Conservation (phyloP, 2,797 vertebrate genomes). For the Melanotaenia pygmaea region DNA sequence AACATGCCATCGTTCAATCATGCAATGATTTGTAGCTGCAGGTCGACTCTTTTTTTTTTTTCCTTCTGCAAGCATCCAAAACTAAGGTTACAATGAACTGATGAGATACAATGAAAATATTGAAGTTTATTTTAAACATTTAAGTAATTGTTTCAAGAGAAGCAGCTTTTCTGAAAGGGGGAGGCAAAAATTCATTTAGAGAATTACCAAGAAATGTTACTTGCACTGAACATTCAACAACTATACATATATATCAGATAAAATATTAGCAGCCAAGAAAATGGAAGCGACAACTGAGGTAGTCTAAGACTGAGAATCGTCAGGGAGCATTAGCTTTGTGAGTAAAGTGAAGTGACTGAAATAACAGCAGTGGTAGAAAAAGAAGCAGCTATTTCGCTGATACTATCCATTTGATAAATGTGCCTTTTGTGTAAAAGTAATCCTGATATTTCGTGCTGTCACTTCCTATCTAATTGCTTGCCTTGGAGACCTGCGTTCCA, state of each 20-base stretch:
- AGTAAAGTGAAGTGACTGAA: slow-evolving; percentile 84
- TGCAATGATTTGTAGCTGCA: slow-evolving; percentile 9
- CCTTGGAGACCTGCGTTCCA: slow-evolving; percentile 89
- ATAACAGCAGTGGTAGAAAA: slow-evolving; percentile 74
- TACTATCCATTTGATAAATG: slow-evolving; percentile 92
- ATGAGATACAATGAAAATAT: slow-evolving; percentile 13
- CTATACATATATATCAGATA: slow-evolving; percentile 72
- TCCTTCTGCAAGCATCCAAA: slow-evolving; percentile 4
- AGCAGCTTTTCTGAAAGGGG: neutral
- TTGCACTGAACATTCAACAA: slow-evolving; percentile 63
- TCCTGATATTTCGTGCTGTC: slow-evolving; percentile 96
- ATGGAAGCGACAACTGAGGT: slow-evolving; percentile 84
- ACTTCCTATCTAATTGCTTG: slow-evolving; percentile 94
- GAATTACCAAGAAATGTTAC: slow-evolving; percentile 9
- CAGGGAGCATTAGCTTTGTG: slow-evolving; percentile 87
- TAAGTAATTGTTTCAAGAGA: slow-evolving; percentile 4
- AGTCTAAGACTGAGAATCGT: slow-evolving; percentile 80
- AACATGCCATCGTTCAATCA: slow-evolving; percentile 21
- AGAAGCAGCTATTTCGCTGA: slow-evolving; percentile 84
- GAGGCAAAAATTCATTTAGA: slow-evolving; percentile 5
- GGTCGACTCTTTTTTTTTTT: slow-evolving; percentile 15
- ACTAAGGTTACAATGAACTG: slow-evolving; percentile 1
- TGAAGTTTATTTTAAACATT: slow-evolving; percentile 3
- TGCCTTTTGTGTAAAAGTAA: slow-evolving; percentile 91
- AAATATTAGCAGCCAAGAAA: slow-evolving; percentile 80